Conservation (phyloP, 2,888 invertebrate genomes). For the Dyspetes luteomarginatus region DNA sequence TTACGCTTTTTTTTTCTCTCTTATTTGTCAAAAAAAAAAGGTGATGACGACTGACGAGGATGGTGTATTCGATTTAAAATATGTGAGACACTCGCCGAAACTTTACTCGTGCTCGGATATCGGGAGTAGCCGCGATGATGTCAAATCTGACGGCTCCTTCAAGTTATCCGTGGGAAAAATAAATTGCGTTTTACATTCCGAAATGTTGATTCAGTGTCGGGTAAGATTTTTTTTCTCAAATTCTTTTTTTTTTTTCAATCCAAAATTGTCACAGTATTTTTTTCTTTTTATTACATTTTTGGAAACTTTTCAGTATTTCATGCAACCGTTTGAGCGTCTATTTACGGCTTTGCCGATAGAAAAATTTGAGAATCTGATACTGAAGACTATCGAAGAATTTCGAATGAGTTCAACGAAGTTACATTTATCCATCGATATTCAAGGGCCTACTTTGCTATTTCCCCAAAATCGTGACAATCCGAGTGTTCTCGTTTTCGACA, state of each 20-base stretch:
- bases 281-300: no score
- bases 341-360: constrained; percentile 59
- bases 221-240: constrained; percentile 79
- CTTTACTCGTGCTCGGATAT: constrained; percentile 84
- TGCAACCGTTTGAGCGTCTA: constrained; percentile 84
- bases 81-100: constrained; percentile 88
- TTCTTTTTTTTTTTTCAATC: no score
- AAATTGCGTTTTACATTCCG: constrained; percentile 88
- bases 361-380: constrained; percentile 64
- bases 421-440: constrained; percentile 87
- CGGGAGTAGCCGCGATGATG: constrained; percentile 83
- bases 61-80: constrained; percentile 91
- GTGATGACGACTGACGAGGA: constrained; percentile 91
- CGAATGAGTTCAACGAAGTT: constrained; percentile 85
- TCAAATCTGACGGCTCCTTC: constrained; percentile 89
- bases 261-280: no score
- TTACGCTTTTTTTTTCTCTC: constrained; percentile 17
- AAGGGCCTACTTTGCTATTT: constrained; percentile 90
- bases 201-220: constrained; percentile 87
- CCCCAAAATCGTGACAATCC: constrained; percentile 93
- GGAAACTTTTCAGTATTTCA: constrained; percentile 84
- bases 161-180: constrained; percentile 89
- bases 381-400: constrained; percentile 83
- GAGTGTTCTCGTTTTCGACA: constrained; percentile 90
- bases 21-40: no score